Conservation (phyloP, 2,888 invertebrate species). For the Melanchra persicariae region DNA sequence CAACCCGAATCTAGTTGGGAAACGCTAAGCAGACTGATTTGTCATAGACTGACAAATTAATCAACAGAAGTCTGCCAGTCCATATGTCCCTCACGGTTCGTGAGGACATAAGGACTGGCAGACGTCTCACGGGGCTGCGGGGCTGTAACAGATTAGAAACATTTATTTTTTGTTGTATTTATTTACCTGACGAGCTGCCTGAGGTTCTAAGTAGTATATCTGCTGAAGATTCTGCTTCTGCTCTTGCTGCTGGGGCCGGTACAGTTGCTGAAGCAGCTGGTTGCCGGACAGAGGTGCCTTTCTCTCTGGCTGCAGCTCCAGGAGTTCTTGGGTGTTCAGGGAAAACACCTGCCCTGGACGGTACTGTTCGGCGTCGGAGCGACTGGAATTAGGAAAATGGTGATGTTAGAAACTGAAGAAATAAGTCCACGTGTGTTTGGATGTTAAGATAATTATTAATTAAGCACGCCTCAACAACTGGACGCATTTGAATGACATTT, state of each 20-base stretch:
- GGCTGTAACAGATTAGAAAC: no score
- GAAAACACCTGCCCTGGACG: slow-evolving; percentile 88
- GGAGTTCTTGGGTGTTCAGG: slow-evolving; percentile 82
- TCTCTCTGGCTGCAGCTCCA: slow-evolving; percentile 86
- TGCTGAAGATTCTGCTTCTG: slow-evolving; percentile 84
- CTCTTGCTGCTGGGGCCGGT: slow-evolving; percentile 80
- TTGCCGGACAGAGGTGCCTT: slow-evolving; percentile 80
- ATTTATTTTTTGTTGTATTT: background rate
- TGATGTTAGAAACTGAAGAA: background rate
- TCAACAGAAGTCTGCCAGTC: no score
- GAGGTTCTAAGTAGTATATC: slow-evolving; percentile 84
- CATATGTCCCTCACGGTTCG: no score
- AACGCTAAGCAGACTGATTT: no score
- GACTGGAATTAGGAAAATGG: slow-evolving; percentile 68
- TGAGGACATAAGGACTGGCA: no score
- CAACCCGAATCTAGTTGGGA: no score
- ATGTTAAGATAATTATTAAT: background rate
- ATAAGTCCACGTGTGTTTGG: background rate
- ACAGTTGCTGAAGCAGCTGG: slow-evolving; percentile 83
- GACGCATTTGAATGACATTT: background rate
- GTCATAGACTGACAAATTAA: no score
- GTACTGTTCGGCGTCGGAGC: slow-evolving; percentile 80
- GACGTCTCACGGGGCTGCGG: no score
- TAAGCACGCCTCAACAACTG: background rate
- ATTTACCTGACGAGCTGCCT: slow-evolving; percentile 79